Base-by-base conservation (phyloP, 2,113 vertebrate genomes). In the Triplophysa siluroides region DNA sequence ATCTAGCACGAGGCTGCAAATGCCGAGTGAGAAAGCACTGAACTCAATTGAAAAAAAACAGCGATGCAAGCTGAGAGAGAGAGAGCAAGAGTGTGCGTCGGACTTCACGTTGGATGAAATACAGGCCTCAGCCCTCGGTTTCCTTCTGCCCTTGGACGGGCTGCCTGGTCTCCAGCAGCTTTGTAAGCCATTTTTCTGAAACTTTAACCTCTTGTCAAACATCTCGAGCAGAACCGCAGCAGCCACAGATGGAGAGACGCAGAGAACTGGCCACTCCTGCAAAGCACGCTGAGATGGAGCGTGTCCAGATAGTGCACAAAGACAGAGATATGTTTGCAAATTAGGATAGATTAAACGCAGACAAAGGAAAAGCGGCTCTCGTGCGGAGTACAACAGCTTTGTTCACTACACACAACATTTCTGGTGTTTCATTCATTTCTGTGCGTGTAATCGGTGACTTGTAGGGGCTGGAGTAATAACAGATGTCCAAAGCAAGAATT, bases 161-260 rank as follows among this genome's bases (percentile, higher is more conserved):
- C 87, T 86, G 87, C 85, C 88, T 89, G 88, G 88, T 90, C 91
- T 92, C 84, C 83, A 89, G 90, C 60, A 86, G 90, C 85, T 88
- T 85, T 82, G 84, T 86, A 69, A 82, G 78, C 79, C 78, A 82
- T 80, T 90, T 85, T 79, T 78, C 78, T 83, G 82, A 87, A 88
- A 85, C 83, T 76, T 91, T 87, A 90, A 91, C 89, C 89, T 89
- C 81, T 89, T 88, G 88, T 91, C 86, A 63, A 89, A 87, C 90
- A 88, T 54, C 83, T 67, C 50, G 76, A 56, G 0, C 86, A 83
- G 86, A 82, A 71, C 84, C 64, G 9, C 84, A 52, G 4, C 16
- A 73, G 85, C 88, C 86, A 76, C 88, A 86, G 84, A 86, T 83
- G 80, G 56, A 70, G 78, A 82, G 83, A 67, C 67, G 41, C 65